Base-by-base conservation (phyloP, 2,888 invertebrate genomes). In the Lycaena phlaeas region DNA sequence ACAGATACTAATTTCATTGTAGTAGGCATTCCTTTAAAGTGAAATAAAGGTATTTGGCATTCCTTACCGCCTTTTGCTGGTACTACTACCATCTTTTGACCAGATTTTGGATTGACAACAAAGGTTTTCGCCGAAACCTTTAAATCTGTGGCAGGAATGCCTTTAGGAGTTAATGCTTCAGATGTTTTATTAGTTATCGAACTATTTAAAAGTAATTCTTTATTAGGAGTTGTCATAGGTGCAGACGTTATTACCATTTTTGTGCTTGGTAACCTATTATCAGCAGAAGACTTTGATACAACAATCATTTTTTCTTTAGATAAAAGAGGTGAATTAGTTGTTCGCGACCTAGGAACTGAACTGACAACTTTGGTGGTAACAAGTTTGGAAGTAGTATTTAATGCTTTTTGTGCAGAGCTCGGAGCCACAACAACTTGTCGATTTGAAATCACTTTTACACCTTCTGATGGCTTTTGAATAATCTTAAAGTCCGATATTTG, bases 101-200 rank as follows among this genome's bases (percentile, higher is more conserved):
- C 85, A 1, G 82, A 74, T 55, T 84, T 85, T 4, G 81, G 79
- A 55, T 84, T 85, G 22, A 85, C 54, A 30, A 85, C 76, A 40
- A 84, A 66, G 9, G 85, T 75, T 62, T 85, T 85, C 1, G 85
- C 74, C 0, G 85, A 82, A 5, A 85, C 78, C 62, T 82, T 85
- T 15, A 84, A 57, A 51, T 85, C 85, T 27, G 84, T 78, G 18
- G 84, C 78, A 14, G 81, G 82, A 36, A 85, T 73, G 41, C 84
- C 81, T 58, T 84, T 81, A 22, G 77, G 76, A 11, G 76, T 81
- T 44, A 77, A 61, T 17, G 66, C 57, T 52, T 85, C 84, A 2
- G 68, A 58, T 22, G 62, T 59, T 56, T 70, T 70, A 18, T 64
- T 61, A 41, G 68, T 54, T 52, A 68, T 61, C 53, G 68, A 53